Base-by-base conservation (phyloP, 1,140 invertebrate genomes). In the Thaumetopoea pityocampa region DNA sequence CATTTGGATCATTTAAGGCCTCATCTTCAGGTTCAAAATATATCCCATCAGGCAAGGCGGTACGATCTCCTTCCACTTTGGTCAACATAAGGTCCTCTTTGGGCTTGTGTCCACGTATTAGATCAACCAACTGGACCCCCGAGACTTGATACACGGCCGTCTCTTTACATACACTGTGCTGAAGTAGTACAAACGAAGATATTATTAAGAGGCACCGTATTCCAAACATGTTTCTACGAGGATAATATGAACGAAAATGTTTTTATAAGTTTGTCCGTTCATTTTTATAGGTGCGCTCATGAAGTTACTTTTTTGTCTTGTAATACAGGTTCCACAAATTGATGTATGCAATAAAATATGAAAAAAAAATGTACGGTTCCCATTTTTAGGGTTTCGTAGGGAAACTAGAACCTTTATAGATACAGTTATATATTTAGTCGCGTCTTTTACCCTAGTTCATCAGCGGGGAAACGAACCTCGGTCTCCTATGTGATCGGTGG, bases 1-100 rank as follows among this genome's bases (percentile, higher is more conserved):
- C 29, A 2, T 30, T 26, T 6, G 19, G 4, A 1, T 20, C 11
- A 6, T 10, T 16, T 22, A 57, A 12, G 2, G 10, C 40, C 7
- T 40, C 48, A 20, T 63, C 45, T 22, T 53, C 50, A 5, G 59
- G 59, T n/a, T 38, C 12, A 18, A 42, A 54, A 12, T 57, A 58
- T 8, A 62, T 40, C 2, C 59, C 53, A 46, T 62, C 54, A 17
- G 46, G 50, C 10, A 41, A 16, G 5, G 1, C 30, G 2, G 8
- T 29, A 4, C 3, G 2, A 7, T 43, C 47, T 10, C 32, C 33
- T 2, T 46, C 18, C 4, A 62, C 36, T 34, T 51, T 58, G 0
- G 38, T 36, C 12, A 62, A 10, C 4, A 19, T 40, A 9, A 51
- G 22, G 0, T 26, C 30, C 16, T 40, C 33, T 16, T 53, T 28